Evolutionary conservation across 2,888 invertebrate genomes (phyloP).

Genomic region (Lasioglossum zephyrum): DNA sequence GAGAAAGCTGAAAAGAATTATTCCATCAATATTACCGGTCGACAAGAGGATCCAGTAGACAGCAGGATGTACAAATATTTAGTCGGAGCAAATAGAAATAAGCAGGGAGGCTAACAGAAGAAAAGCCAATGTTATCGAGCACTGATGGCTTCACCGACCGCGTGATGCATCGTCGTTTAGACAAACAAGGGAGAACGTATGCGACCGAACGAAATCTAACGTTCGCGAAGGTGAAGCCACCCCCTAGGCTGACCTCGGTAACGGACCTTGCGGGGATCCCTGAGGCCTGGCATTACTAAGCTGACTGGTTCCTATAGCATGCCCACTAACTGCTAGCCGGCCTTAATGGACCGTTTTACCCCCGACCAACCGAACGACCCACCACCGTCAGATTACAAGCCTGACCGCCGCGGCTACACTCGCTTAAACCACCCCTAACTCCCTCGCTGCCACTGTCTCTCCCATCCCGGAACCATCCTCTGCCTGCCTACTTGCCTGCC

Average conservation of each 20-base stretch:
- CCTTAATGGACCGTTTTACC: slow-evolving; percentile 76
- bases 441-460: slow-evolving; percentile 17
- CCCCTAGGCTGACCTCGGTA: slow-evolving; percentile 51
- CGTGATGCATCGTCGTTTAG: slow-evolving; percentile 30
- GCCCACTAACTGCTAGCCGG: slow-evolving; percentile 69
- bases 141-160: neutral
- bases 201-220: slow-evolving; percentile 43
- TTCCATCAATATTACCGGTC: neutral
- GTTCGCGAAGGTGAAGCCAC: slow-evolving; percentile 50
- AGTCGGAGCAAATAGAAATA: neutral
- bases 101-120: neutral
- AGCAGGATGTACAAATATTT: neutral
- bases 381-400: slow-evolving; percentile 74
- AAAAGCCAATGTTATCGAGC: neutral
- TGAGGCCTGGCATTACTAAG: slow-evolving; percentile 67
- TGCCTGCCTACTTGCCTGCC: neutral
- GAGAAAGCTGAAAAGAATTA: neutral
- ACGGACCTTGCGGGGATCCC: slow-evolving; percentile 58
- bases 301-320: slow-evolving; percentile 68
- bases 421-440: slow-evolving; percentile 64
- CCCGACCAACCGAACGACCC: slow-evolving; percentile 70
- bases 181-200: slow-evolving; percentile 19
- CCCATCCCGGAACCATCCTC: slow-evolving; percentile 13
- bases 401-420: slow-evolving; percentile 69
- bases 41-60: neutral